Percentiles rank a stretch among this genome's conserved stretches.
phyloP scores from a whole-genome alignment of 2,888 invertebrate species.

The Folsomia candida region DNA sequence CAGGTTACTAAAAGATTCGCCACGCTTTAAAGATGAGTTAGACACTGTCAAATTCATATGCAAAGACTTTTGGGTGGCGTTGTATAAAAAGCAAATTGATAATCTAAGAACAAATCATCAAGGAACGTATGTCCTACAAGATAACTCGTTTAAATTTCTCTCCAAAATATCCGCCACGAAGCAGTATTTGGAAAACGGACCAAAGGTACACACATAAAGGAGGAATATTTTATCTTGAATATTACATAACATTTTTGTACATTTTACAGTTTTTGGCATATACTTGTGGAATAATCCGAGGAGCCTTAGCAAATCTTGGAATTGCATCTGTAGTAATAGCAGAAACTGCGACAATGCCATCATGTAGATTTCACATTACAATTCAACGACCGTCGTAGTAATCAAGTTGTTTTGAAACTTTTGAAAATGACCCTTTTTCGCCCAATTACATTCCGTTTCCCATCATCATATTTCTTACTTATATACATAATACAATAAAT shows the following conservation, averaged over 20 bases:
- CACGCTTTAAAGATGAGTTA: slow-evolving; percentile 92
- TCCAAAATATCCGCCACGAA: slow-evolving; percentile 81
- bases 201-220: slow-evolving; percentile 62
- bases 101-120: slow-evolving; percentile 96
- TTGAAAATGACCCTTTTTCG: too few relatives aligned
- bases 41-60: slow-evolving; percentile 98
- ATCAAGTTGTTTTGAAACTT: neutral
- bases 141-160: slow-evolving; percentile 88
- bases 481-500: too few relatives aligned
- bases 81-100: slow-evolving; percentile 97
- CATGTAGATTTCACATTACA: slow-evolving; percentile 87
- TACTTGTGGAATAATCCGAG: slow-evolving; percentile 92
- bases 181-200: slow-evolving; percentile 88
- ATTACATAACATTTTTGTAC: neutral
- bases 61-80: slow-evolving; percentile 97
- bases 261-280: slow-evolving; percentile 77
- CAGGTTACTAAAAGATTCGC: slow-evolving; percentile 82
- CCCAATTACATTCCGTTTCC: too few relatives aligned
- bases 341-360: slow-evolving; percentile 87
- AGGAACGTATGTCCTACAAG: slow-evolving; percentile 96
- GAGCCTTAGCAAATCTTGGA: slow-evolving; percentile 90
- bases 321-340: slow-evolving; percentile 92
- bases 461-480: too few relatives aligned
- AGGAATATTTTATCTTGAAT: neutral
- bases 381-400: slow-evolving; percentile 65